These are phyloP conservation scores for Oostethus manadensis DNA, from an alignment of 2,113 vertebrate species.

Conservation along the genomic window DNA sequence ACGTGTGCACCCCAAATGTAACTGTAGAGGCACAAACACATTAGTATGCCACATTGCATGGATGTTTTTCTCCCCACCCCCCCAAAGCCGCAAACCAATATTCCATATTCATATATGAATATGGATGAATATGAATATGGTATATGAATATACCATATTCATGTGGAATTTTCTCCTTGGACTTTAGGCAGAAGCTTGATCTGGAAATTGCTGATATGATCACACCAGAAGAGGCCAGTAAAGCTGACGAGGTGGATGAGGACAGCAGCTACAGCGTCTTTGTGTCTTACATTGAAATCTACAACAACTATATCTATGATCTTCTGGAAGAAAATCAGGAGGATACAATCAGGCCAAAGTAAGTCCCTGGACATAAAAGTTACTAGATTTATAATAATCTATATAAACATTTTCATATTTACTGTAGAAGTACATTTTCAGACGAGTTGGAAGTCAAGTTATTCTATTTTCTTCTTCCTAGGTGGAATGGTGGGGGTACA, in stretches of 20 bases:
- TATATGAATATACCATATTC: too few species aligned
- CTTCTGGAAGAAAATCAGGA: slow-evolving; percentile 83
- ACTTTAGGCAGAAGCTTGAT: slow-evolving; percentile 80
- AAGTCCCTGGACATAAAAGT: slow-evolving; percentile 48
- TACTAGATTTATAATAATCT: neutral
- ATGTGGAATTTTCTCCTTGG: neutral
- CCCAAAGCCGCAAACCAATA: too few species aligned
- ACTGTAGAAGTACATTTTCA: neutral
- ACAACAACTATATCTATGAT: slow-evolving; percentile 98
- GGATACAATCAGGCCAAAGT: slow-evolving; percentile 90
- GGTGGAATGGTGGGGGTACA: slow-evolving; percentile 92
- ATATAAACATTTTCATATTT: neutral
- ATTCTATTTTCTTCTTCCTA: slow-evolving; percentile 76
- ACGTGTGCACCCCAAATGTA: too few species aligned
- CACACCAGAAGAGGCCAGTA: slow-evolving; percentile 76
- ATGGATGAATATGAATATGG: too few species aligned
- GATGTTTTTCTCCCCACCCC: too few species aligned
- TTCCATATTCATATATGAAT: too few species aligned
- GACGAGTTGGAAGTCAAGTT: slow-evolving; percentile 41
- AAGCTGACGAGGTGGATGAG: slow-evolving; percentile 81
- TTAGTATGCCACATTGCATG: too few species aligned
- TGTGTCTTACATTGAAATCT: slow-evolving; percentile 95
- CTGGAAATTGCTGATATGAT: slow-evolving; percentile 94
- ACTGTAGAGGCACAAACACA: too few species aligned
- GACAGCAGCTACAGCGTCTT: slow-evolving; percentile 90